phyloP scores from a whole-genome alignment of 2,888 invertebrate genomes.

The Apotomis betuletana region DNA sequence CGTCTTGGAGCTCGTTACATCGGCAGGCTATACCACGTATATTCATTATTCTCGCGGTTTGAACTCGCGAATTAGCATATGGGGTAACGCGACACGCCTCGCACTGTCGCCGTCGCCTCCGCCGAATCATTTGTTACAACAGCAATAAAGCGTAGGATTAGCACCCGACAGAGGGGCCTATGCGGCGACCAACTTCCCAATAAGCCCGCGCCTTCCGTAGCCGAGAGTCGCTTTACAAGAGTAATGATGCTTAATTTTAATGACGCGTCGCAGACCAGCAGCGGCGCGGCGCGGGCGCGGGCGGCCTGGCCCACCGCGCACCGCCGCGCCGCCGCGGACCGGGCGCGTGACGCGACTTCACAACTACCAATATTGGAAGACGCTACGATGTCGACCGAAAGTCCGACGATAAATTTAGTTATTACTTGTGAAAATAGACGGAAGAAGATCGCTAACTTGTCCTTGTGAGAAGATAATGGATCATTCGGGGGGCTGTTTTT shows the following conservation, averaged over 20 bases:
- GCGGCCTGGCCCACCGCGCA: conserved; percentile 48
- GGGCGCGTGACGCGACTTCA: conserved; percentile 72
- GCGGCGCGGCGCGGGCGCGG: conserved; percentile 52
- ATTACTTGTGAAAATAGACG: conserved; percentile 84
- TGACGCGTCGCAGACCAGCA: conserved; percentile 74
- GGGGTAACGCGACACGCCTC: conserved; percentile 47
- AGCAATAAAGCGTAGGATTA: conserved; percentile 77
- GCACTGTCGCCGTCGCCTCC: conserved; percentile 47
- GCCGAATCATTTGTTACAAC: conserved; percentile 72
- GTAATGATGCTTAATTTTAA: conserved; percentile 84
- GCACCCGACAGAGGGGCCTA: conserved; percentile 65
- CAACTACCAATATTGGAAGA: conserved; percentile 77
- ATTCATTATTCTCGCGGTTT: conserved; percentile 41
- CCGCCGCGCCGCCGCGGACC: conserved; percentile 49
- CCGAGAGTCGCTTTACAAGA: conserved; percentile 77
- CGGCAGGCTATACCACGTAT: conserved; percentile 15
- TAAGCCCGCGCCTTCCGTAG: conserved; percentile 71
- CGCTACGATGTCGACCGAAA: conserved; percentile 71
- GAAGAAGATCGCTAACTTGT: conserved; percentile 83
- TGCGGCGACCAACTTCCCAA: conserved; percentile 73
- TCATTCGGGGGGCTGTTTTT: conserved; percentile 79
- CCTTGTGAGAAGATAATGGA: conserved; percentile 82
- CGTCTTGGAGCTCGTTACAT: conserved; percentile 32
- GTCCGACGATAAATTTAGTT: conserved; percentile 83
- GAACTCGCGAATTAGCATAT: conserved; percentile 41